Evolutionary conservation across 2,113 vertebrate genomes (phyloP), one percentile per base, ranked within the genome.

Genomic region (Catagonus wagneri): DNA sequence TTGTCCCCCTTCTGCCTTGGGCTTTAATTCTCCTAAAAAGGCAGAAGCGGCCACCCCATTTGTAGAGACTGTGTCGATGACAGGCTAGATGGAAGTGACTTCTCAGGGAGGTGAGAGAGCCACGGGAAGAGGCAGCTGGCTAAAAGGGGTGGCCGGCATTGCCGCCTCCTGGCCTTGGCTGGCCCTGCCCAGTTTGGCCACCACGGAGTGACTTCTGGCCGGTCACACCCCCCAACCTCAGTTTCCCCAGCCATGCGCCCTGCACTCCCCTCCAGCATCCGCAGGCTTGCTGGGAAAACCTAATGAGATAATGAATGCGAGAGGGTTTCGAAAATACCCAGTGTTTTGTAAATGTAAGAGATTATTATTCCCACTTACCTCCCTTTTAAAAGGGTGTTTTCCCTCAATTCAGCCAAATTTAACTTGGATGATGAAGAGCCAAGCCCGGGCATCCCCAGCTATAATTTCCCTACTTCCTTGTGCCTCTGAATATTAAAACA

Each of bases 401-500:
- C 93, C 92, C 72, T 97, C 94, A 66, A 96, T 96, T 97, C 81
- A 92, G 96, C 96, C 96, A 52, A 76, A 92, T 96, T 96, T 96
- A 98, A 72, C 94, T 97, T 76, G 83, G 69, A 95, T 92, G 96
- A 93, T 95, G 93, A 97, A 93, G 94, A 88, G 65, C 63, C 85
- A 52, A 96, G 96, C 50, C 75, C 6, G 34, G 79, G 89, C 61
- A 52, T 97, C 97, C 91, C 96, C 86, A 96, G 93, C 96, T 97
- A 85, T 94, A 84, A 63, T 2, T 89, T 95, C 76, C 97, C 94
- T 80, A 92, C 92, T 96, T 97, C 95, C 95, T 95, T 90, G 93
- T 88, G 94, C 97, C 89, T 72, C 94, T 83, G 95, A 97, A 90
- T 80, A 94, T 98, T 97, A 94, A 97, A 97, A 96, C 96, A 98